A percentile compares a stretch with the other conserved stretches of the same genome.
phyloP scores from a whole-genome alignment of 2,113 vertebrate species.

The Rana temporaria region DNA sequence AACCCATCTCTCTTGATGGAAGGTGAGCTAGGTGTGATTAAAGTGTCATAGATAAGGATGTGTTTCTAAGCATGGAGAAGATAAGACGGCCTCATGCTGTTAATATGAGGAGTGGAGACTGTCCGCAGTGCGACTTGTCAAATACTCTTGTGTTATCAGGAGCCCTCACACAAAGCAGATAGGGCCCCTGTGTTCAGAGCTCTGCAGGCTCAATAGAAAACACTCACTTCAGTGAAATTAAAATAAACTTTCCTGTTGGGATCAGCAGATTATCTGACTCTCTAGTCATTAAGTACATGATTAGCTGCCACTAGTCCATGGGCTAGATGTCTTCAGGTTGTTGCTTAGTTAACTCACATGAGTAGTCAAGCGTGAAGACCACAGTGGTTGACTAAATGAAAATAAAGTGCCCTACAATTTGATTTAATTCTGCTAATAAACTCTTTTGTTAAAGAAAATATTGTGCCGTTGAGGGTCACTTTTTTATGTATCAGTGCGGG shows the following conservation, averaged over 20 bases:
- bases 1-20: too few species aligned
- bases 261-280: slow-evolving; percentile 55
- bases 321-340: slow-evolving; percentile 38
- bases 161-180: slow-evolving; percentile 62
- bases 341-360: slow-evolving; percentile 54
- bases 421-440: too few species aligned
- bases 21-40: neutral
- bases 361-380: slow-evolving; percentile 57
- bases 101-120: slow-evolving; percentile 59
- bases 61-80: slow-evolving; percentile 57
- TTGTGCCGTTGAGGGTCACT: too few species aligned
- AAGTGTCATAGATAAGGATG: neutral
- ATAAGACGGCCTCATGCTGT: slow-evolving; percentile 50
- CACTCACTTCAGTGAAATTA: slow-evolving; percentile 48
- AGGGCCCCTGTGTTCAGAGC: accelerated
- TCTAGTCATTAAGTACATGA: slow-evolving; percentile 59
- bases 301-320: slow-evolving; percentile 57
- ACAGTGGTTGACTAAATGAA: slow-evolving; percentile 55
- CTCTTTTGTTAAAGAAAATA: neutral
- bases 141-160: neutral
- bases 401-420: neutral
- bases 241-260: slow-evolving; percentile 61
- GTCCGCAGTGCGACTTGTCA: neutral
- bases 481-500: too few species aligned
- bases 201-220: slow-evolving; percentile 27